Evolutionary conservation across 1,140 invertebrate genomes (phyloP).

Genomic region (Laupala kohalensis): DNA sequence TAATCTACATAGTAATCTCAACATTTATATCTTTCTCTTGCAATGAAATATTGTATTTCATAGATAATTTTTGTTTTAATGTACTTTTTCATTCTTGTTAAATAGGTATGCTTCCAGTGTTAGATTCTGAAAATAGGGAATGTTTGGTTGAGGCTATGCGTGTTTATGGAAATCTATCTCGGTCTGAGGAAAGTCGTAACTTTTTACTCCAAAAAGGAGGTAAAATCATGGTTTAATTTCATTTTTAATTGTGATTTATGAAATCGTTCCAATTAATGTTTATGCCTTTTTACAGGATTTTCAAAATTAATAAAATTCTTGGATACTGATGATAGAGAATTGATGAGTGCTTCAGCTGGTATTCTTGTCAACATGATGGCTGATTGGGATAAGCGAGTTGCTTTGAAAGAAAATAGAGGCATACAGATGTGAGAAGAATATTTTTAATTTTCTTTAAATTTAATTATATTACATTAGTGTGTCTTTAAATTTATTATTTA

Average conservation of each 20-base stretch:
- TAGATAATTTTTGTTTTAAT: too few relatives aligned
- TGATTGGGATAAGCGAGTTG: constrained; percentile 38
- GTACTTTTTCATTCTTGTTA: neutral
- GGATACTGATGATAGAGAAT: constrained; percentile 37
- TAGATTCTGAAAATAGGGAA: constrained; percentile 36
- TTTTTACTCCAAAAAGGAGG: constrained; percentile 36
- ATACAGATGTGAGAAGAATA: constrained; percentile 18
- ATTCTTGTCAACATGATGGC: constrained; percentile 57
- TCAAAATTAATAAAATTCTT: constrained; percentile 35
- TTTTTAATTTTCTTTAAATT: neutral
- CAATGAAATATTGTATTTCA: too few relatives aligned
- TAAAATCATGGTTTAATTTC: constrained; percentile 12
- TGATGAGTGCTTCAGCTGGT: constrained; percentile 46
- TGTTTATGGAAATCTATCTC: constrained; percentile 51
- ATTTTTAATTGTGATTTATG: neutral
- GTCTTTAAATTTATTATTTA: neutral
- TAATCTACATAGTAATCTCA: too few relatives aligned
- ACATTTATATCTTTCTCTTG: too few relatives aligned
- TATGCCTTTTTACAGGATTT: constrained; percentile 28
- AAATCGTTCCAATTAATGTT: neutral
- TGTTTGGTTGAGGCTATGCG: constrained; percentile 44
- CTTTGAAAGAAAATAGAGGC: constrained; percentile 32
- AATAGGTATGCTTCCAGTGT: constrained; percentile 28
- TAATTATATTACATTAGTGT: neutral
- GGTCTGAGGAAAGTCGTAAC: constrained; percentile 41